Evolutionary conservation across 2,888 invertebrate genomes (phyloP), one percentile per base, ranked within the genome.

Genomic region (Ligdia adustata): DNA sequence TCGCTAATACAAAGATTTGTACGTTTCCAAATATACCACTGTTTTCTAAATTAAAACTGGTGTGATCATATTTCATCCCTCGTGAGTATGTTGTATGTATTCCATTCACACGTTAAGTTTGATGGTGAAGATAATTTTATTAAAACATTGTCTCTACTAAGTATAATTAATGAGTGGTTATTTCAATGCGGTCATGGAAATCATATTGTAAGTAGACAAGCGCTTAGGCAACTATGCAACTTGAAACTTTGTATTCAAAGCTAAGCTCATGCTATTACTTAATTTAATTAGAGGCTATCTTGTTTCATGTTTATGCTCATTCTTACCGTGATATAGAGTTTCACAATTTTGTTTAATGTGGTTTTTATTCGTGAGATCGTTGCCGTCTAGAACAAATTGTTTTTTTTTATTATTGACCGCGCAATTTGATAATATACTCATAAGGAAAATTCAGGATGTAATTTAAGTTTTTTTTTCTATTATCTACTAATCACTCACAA

Each of bases 231-330:
- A 49, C 33, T 9, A n/a, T n/a, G 33, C 16, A 38, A 49, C 16
- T 29, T 39, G 33, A 43, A 49, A 49, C 42, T 39, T 43, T 3
- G 26, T 32, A 16, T 22, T 33, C 40, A 32, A 31, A 37, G 33
- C 33, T 49, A 42, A 43, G 16, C 29, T 13, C 20, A 34, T 16
- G 38, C 24, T 16, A 38, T 42, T 49, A 42, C 48, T 38, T 38
- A 41, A 49, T 34, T 38, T 49, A 38, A 49, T 49, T 42, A 49
- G 12, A 29, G 28, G 34, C 9, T 49, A 49, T 43, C 48, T 32
- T 27, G 32, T 48, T 43, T 43, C 42, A 38, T 28, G 32, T 31
- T 27, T 29, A 35, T 31, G 11, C 31, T 11, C 37, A 27, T 37
- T 48, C 26, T 32, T 27, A 28, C 14, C 38, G 7, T 38, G 37